Base-by-base conservation (phyloP, 2,888 invertebrate species). In the Dasysyrphus tricinctus region DNA sequence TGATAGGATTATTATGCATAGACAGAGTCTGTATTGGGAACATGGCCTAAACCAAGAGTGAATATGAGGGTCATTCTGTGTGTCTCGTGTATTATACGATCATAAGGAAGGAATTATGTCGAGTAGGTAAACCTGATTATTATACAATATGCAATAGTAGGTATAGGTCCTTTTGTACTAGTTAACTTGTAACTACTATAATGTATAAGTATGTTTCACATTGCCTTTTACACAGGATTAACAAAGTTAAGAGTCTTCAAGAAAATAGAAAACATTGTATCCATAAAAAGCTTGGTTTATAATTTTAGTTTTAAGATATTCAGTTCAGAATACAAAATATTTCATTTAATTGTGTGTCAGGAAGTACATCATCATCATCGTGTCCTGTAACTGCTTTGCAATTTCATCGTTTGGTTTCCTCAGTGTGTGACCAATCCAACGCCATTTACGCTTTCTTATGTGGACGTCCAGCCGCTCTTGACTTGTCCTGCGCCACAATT, bases 11-110 rank as follows among this genome's bases (percentile, higher is more conserved):
- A 65, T 39, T 51, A 63, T 57, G 63, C 47, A 54, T 37, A 77
- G 72, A 81, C 72, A 81, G n/a, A 76, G 51, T 51, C 72, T 77
- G 2, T 81, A 77, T 77, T 57, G 24, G 16, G 72, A 72, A 81
- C 81, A 76, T 47, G 75, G 49, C 32, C 63, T 51, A 61, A 51
- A 5, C 57, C 14, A 56, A 67, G 67, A 67, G 67, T 49, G 32
- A 65, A 24, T 24, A 47, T 80, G 80, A 57, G 74, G 74, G 80
- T 80, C 80, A 80, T 39, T 59, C 39, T 61, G 47, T 61, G 47
- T 69, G 54, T 65, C 65, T 47, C 47, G 16, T 32, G 6, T 29
- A n/a, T 63, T n/a, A 63, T 63, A 7, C 12, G 39, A 59, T 39
- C 59, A 37, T n/a, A 29, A 6, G n/a, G 16, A 34, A 19, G 16